Evolutionary conservation across 2,888 invertebrate genomes (phyloP), one percentile per base, ranked within the genome.

Genomic region (Drosophila demipolita): DNA sequence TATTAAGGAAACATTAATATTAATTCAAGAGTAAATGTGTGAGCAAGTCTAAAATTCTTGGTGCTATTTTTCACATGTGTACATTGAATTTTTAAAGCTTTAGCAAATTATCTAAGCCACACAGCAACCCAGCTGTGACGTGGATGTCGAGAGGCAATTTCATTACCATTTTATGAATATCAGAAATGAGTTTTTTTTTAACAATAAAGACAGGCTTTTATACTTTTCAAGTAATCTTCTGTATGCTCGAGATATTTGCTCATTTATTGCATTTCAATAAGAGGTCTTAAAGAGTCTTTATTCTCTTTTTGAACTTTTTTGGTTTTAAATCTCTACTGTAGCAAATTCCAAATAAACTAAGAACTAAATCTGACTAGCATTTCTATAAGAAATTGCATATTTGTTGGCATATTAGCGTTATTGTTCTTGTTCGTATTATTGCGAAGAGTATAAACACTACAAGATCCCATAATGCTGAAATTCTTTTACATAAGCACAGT

Each of bases 401-500:
- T 45, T 72, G 63, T 58, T 63, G 55, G 42, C 52, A 71, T 57
- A 71, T 63, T 53, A 63, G 72, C 50, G 55, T 62, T 62, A 55
- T 45, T 38, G 33, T 52, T 33, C 32, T 29, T 52, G 8, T 40
- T 66, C 12, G n/a, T 35, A 15, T 23, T 50, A 36, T 67, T 15
- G 8, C 9, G 26, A 15, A 42, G 49, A n/a, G 52, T n/a, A 49
- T 69, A 75, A 70, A 70, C 23, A 45, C 69, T 66, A 63, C 32
- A 54, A 66, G 70, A 63, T 75, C 60, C 60, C 48, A 50, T 53
- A 40, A 57, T 75, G 54, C 59, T 58, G 42, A 20, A 58, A 60
- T 36, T 23, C 38, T 61, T 75, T 65, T 57, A 36, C 57, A 59
- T 52, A 49, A 60, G 75, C 53, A 57, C 48, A 40, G 48, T 52